Percentiles rank a stretch among this genome's conserved stretches.
Conservation (phyloP, 1,140 invertebrate species). For the Radopholus similis region DNA sequence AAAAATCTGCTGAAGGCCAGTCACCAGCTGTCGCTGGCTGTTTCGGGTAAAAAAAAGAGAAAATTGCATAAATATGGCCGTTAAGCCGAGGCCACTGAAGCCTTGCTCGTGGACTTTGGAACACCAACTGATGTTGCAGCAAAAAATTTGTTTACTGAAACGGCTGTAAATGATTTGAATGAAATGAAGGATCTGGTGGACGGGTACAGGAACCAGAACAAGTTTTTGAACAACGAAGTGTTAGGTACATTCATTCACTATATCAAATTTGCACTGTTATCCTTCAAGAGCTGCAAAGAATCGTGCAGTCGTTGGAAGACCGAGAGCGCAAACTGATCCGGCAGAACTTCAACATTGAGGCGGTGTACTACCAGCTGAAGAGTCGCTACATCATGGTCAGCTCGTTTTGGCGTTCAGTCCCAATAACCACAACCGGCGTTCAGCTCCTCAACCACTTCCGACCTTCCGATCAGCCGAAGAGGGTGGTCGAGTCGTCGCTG, state of each 20-base stretch:
- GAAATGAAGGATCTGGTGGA: slow-evolving; percentile 39
- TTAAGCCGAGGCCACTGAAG: slow-evolving; percentile 31
- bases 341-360: slow-evolving; percentile 48
- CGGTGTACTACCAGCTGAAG: slow-evolving; percentile 42
- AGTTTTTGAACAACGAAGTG: slow-evolving; percentile 45
- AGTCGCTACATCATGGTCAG: slow-evolving; percentile 43
- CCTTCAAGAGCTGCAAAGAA: slow-evolving; percentile 37
- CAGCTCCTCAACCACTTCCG: slow-evolving; percentile 36
- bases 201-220: slow-evolving; percentile 39
- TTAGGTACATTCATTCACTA: slow-evolving; percentile 11
- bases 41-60: neutral
- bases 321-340: slow-evolving; percentile 35
- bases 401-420: neutral
- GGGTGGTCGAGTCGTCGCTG: slow-evolving; percentile 23
- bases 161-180: slow-evolving; percentile 33
- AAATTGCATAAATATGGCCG: neutral
- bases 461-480: neutral
- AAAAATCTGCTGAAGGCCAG: neutral
- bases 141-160: slow-evolving; percentile 28
- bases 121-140: slow-evolving; percentile 17
- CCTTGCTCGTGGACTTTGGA: slow-evolving; percentile 28
- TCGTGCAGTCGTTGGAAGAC: slow-evolving; percentile 37
- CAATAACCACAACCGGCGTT: neutral
- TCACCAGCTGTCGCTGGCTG: neutral
- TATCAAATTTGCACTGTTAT: neutral